Base-by-base conservation (phyloP, 37 sponge, comb jelly and placozoan species). In the Ianthella basta region DNA sequence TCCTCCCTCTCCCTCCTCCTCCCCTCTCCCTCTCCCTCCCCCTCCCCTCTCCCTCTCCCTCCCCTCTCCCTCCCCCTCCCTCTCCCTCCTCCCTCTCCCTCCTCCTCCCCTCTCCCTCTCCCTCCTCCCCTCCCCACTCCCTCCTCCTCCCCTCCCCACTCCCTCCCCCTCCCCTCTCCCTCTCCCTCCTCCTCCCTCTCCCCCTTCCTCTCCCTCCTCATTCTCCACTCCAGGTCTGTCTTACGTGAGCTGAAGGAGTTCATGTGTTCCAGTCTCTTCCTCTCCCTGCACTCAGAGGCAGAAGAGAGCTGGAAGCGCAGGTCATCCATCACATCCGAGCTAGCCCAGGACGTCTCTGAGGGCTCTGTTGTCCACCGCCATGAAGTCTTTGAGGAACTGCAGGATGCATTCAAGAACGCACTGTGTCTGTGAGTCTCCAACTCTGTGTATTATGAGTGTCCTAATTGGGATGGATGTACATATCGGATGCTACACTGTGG, bases 241-340 rank as follows among this genome's bases (percentile, higher is more conserved):
- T 83, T 88, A 15, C 74, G 60, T 37, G 33, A 75, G 20, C 80
- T 79, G 34, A 79, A 77, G 57, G 89, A 92, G 61, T 88, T 92
- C 56, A 39, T 92, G 34, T 55, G 18, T 50, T 92, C 92, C 21
- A 79, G 65, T 59, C 92, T 92, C 24, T 81, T 88, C 63, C 60
- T 57, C 8, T 39, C 30, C 37, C 81, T 88, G 74, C 85, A 92
- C 68, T 8, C 67, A 29, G 92, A 92, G 24, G 92, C 92, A 34
- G 78, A 75, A 41, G 78, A 75, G 53, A 50, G 54, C 21, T 23
- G 32, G 53, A 50, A 32, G 37, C 37, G 78, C 3, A 75, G 78
- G 38, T 13, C 78, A 24, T 75, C 78, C 0, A 53, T 75, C 54
- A 75, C 78, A 40, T 75, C 78, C 40, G 78, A 75, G 38, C 41